Base-by-base conservation (phyloP, 2,113 vertebrate species). In the Ictalurus furcatus region DNA sequence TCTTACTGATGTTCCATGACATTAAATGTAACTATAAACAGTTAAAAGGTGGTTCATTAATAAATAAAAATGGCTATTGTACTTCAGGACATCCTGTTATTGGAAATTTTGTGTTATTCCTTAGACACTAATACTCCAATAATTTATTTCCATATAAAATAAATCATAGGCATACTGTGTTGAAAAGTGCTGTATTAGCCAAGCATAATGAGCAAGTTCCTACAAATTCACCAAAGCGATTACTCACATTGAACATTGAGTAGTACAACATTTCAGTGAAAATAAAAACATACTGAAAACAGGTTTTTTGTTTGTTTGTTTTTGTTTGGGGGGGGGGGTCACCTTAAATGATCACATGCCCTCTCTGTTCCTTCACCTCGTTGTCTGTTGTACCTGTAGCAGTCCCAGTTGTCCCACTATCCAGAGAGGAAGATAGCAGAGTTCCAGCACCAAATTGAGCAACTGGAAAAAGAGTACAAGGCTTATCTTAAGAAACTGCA, bases 351-450 rank as follows among this genome's bases (percentile, higher is more conserved):
- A 88, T 59, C 14, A 34, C 37, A 37, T 40, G 0, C 17, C 74
- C 1, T 9, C 6, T n/a, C 0, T 44, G 30, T 71, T 52, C 56
- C 4, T 87, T 79, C 21, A 11, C 30, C 23, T 59, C 79, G 12
- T 6, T 87, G 54, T 90, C 78, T 90, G 17, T 65, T 34, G 30
- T 78, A 67, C 11, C 4, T 56, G 11, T 81, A 97, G 96, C 96
- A 96, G 89, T 96, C 95, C 7, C 96, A 97, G 92, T 93, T 97
- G 58, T 89, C 94, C 58, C 96, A 97, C 88, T 96, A 97, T 84
- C 96, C 96, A 0, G 96, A 97, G 91, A 95, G 96, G 89, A 97
- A 97, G 90, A 97, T 97, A 16, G 91, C 93, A 0, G 95, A 96
- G 91, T 96, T 97, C 56, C 94, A 95, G 85, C 91, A 92, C 30